Evolutionary conservation across 2,888 invertebrate species (phyloP).

Genomic region (Amblyjoppa fuscipennis): DNA sequence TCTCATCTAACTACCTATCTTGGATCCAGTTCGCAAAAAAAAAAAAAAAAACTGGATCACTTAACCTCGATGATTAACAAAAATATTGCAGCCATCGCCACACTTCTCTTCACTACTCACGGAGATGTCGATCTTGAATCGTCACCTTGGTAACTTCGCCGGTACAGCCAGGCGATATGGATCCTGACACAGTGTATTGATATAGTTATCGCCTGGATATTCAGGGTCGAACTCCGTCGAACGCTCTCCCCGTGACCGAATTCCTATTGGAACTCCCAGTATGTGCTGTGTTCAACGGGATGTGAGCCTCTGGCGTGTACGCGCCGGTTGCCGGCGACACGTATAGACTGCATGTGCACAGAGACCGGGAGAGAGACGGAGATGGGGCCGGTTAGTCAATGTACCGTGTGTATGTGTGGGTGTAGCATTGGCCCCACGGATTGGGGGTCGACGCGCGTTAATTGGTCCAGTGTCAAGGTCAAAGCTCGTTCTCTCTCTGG

Average conservation of each 20-base stretch:
- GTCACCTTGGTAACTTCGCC: neutral
- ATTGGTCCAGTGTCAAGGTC: slow-evolving; percentile 85
- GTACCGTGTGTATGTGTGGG: slow-evolving; percentile 27
- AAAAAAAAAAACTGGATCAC: no score
- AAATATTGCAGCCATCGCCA: neutral
- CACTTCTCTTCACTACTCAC: neutral
- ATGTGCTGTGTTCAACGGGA: slow-evolving; percentile 61
- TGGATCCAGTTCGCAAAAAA: no score
- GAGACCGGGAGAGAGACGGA: neutral
- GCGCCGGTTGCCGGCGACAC: slow-evolving; percentile 60
- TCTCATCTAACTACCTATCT: no score
- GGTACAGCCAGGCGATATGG: neutral
- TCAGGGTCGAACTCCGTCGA: slow-evolving; percentile 67
- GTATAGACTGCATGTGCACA: slow-evolving; percentile 63
- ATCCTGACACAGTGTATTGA: slow-evolving; percentile 28
- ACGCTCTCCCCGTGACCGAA: slow-evolving; percentile 68
- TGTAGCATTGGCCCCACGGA: slow-evolving; percentile 79
- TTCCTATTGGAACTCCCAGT: slow-evolving; percentile 68
- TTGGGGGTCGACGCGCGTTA: slow-evolving; percentile 83
- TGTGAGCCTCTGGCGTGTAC: slow-evolving; percentile 59
- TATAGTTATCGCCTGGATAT: slow-evolving; percentile 58
- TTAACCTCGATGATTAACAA: neutral
- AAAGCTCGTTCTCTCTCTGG: slow-evolving; percentile 75
- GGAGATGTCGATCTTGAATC: neutral
- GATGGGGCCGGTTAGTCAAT: slow-evolving; percentile 39